Evolutionary conservation across 2,797 vertebrate genomes (phyloP).

Genomic region (Pempheris klunzingeri): DNA sequence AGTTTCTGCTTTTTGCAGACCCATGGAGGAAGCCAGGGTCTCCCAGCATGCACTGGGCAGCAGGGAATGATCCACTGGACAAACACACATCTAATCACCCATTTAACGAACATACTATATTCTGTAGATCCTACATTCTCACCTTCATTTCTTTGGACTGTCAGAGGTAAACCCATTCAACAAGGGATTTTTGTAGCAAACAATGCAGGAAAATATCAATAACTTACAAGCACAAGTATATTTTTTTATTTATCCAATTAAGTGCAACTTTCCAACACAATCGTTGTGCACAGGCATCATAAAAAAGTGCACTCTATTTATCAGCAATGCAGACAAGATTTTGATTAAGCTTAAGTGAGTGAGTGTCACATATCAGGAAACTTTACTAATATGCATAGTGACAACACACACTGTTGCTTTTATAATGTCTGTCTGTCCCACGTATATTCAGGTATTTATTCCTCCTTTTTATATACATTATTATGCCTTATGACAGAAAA

Average conservation of each 20-base stretch:
- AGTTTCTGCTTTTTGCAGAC: conserved; percentile 14
- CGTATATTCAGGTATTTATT: neutral
- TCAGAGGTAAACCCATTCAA: neutral
- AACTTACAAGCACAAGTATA: neutral
- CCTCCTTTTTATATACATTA: neutral
- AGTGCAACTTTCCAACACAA: conserved; percentile 10
- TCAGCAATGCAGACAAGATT: neutral
- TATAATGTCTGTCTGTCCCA: neutral
- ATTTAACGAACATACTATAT: neutral
- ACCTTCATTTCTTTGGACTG: neutral
- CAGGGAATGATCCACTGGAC: conserved; percentile 5
- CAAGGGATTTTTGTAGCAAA: neutral
- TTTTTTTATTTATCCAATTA: conserved; percentile 14
- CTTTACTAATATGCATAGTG: too few relatives aligned
- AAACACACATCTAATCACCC: conserved; percentile 3
- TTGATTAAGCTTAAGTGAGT: conserved; percentile 12
- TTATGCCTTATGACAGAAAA: neutral
- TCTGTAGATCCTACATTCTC: neutral
- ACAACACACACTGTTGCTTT: too few relatives aligned
- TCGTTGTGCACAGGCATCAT: conserved; percentile 2
- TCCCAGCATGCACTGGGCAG: conserved; percentile 9
- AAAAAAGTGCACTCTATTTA: conserved; percentile 9
- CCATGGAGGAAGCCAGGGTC: neutral
- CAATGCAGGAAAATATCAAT: neutral
- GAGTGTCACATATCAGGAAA: too few relatives aligned